Evolutionary conservation across 2,888 invertebrate species (phyloP).

Genomic region (Diachrysia chrysitis): DNA sequence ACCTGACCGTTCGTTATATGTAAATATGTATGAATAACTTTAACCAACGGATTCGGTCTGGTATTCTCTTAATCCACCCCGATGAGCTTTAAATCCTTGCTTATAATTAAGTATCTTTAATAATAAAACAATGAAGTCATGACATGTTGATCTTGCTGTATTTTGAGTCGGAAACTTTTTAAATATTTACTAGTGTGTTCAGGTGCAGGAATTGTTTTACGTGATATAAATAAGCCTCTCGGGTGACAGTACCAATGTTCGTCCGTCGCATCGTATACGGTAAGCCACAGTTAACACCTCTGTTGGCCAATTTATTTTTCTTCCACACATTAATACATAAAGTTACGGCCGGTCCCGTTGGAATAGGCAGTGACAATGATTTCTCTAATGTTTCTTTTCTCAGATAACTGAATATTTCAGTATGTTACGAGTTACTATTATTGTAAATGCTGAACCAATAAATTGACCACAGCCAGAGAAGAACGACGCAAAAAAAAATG

Average conservation of each 20-base stretch:
- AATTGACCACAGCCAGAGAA: too few species aligned
- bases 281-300: constrained; percentile 3
- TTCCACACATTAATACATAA: constrained; percentile 1
- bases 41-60: constrained; percentile 2
- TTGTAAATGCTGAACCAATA: not conserved
- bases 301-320: constrained; percentile 3
- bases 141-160: constrained; percentile 4
- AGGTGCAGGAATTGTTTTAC: not conserved
- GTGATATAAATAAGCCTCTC: not conserved
- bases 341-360: not conserved
- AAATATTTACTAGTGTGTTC: not conserved
- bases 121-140: constrained; percentile 1
- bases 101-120: constrained; percentile 4
- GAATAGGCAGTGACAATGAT: constrained; percentile 1
- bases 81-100: not conserved
- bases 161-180: not conserved
- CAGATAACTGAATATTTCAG: constrained; percentile 1
- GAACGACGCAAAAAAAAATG: too few species aligned
- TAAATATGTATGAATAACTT: not conserved
- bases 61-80: not conserved
- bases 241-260: not conserved
- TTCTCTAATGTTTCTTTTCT: not conserved
- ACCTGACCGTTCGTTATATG: not conserved
- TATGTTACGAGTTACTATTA: not conserved
- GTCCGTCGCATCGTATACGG: not conserved